Evolutionary conservation across 2,888 invertebrate genomes (phyloP).

Genomic region (Pyralis farinalis): DNA sequence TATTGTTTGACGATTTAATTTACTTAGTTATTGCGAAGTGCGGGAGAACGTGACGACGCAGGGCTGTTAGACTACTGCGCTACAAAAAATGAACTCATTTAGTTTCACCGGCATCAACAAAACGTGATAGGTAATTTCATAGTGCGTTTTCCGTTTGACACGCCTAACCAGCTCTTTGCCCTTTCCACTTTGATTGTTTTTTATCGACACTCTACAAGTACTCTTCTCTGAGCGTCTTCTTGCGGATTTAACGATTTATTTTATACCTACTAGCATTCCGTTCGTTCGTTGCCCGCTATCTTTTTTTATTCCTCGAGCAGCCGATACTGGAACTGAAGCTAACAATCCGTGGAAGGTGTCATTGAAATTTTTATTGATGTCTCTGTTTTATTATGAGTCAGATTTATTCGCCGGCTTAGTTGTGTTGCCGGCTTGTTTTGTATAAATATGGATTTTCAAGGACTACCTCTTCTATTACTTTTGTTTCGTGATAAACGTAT

Average conservation of each 20-base stretch:
- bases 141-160: conserved; percentile 71
- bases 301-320: conserved; percentile 14
- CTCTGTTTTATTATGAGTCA: conserved; percentile 2
- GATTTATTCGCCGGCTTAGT: neutral
- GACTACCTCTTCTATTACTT: conserved; percentile 1
- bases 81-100: conserved; percentile 73
- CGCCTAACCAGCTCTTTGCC: conserved; percentile 64
- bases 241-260: conserved; percentile 20
- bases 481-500: neutral
- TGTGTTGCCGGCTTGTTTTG: neutral
- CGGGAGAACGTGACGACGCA: conserved; percentile 38
- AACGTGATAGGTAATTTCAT: conserved; percentile 78
- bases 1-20: conserved; percentile 43
- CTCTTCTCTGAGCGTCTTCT: conserved; percentile 17
- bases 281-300: conserved; percentile 23
- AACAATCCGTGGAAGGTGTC: conserved; percentile 4
- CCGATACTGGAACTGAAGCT: conserved; percentile 5
- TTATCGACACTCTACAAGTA: conserved; percentile 26
- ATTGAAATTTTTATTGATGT: conserved; percentile 7
- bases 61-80: conserved; percentile 37
- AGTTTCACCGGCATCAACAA: conserved; percentile 62
- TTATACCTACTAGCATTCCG: conserved; percentile 16
- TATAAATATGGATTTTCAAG: neutral
- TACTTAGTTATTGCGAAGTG: conserved; percentile 48
- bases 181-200: conserved; percentile 66